phyloP scores from a whole-genome alignment of 2,888 invertebrate species.

The Cantharis flavilabris region DNA sequence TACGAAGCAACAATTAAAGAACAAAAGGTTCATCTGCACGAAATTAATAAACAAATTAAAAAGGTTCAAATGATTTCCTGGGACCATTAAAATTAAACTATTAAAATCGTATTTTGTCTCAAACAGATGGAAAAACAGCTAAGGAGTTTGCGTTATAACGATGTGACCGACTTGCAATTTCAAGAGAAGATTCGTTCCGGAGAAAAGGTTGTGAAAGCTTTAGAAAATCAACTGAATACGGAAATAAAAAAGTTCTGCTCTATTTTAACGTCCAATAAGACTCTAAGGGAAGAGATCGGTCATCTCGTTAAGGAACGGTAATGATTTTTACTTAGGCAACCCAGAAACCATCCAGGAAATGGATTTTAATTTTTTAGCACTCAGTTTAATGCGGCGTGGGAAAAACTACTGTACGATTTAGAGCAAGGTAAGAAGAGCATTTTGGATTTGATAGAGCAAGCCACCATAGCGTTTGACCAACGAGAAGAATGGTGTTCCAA shows the following conservation, averaged over 20 bases:
- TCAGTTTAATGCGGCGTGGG: conserved; percentile 82
- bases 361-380: conserved; percentile 57
- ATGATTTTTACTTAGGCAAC: conserved; percentile 12
- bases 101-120: not conserved
- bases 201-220: conserved; percentile 61
- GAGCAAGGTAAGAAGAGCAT: conserved; percentile 81
- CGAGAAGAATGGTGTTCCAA: conserved; percentile 82
- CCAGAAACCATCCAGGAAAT: not conserved
- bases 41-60: conserved; percentile 18
- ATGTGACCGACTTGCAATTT: conserved; percentile 56
- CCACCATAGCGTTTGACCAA: conserved; percentile 87
- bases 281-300: conserved; percentile 80
- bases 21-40: conserved; percentile 13
- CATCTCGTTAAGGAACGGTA: conserved; percentile 78
- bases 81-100: not conserved
- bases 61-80: conserved; percentile 10
- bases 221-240: conserved; percentile 78
- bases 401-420: conserved; percentile 74
- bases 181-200: conserved; percentile 59
- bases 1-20: conserved; percentile 3
- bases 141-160: conserved; percentile 50
- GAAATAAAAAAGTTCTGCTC: conserved; percentile 77
- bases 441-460: conserved; percentile 84
- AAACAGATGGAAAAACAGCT: conserved; percentile 58
- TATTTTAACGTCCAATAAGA: conserved; percentile 73